Conservation (phyloP, 1,140 invertebrate genomes). For the Hyposmocoma kahamanoa region DNA sequence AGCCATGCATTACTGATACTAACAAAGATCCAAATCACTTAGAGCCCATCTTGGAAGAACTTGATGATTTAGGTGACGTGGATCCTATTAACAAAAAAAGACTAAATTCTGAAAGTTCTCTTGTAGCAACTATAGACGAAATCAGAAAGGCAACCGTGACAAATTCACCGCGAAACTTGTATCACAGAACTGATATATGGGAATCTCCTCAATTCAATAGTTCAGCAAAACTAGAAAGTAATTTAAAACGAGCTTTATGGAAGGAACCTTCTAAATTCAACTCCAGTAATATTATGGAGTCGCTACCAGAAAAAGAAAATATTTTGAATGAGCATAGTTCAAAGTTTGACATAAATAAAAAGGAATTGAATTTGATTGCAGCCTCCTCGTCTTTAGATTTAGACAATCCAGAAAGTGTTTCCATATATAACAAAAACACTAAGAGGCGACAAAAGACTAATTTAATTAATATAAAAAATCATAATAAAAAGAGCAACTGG, state of each 20-base stretch:
- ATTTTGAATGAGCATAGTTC: slow-evolving; percentile 38
- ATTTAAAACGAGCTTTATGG: slow-evolving; percentile 63
- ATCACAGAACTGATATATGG: slow-evolving; percentile 74
- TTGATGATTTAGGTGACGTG: slow-evolving; percentile 70
- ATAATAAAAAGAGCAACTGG: slow-evolving; percentile 39
- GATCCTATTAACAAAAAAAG: slow-evolving; percentile 57
- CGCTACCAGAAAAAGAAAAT: slow-evolving; percentile 56
- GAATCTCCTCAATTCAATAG: slow-evolving; percentile 68
- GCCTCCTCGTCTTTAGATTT: slow-evolving; percentile 18
- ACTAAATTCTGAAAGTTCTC: slow-evolving; percentile 73
- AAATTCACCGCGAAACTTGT: slow-evolving; percentile 75
- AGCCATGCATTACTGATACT: slow-evolving; percentile 74
- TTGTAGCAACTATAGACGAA: slow-evolving; percentile 79
- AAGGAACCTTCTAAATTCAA: slow-evolving; percentile 63
- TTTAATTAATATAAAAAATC: slow-evolving; percentile 27
- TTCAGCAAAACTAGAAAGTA: slow-evolving; percentile 53
- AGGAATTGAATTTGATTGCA: slow-evolving; percentile 30
- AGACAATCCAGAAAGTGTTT: slow-evolving; percentile 19
- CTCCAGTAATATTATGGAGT: slow-evolving; percentile 61
- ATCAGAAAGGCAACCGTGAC: slow-evolving; percentile 75
- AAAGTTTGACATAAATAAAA: slow-evolving; percentile 38
- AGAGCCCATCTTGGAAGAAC: slow-evolving; percentile 76
- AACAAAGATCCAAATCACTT: slow-evolving; percentile 74
- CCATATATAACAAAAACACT: slow-evolving; percentile 34
- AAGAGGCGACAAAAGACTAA: slow-evolving; percentile 34